phyloP scores from a whole-genome alignment of 2,888 invertebrate species.

The Habroteleia sp. region DNA sequence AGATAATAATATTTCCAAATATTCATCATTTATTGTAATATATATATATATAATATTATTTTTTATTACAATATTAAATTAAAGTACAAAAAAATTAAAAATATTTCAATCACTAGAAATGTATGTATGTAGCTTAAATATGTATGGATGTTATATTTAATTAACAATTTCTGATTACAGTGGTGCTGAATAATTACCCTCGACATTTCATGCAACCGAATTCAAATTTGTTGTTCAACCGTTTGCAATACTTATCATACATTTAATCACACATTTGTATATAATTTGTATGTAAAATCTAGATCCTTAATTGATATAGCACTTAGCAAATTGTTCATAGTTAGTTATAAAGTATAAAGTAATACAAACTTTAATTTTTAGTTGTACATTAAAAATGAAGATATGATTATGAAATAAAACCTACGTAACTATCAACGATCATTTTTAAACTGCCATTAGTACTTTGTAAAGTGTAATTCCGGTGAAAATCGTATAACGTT shows the following conservation, averaged over 20 bases:
- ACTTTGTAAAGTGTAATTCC: too few species aligned
- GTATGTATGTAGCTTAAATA: constrained; percentile 34
- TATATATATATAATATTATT: too few species aligned
- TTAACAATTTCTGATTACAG: constrained; percentile 29
- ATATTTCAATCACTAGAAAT: constrained; percentile 33
- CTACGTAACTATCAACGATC: too few species aligned
- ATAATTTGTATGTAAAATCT: constrained; percentile 49
- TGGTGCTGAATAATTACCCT: constrained; percentile 33
- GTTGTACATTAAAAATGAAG: too few species aligned
- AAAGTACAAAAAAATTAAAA: constrained; percentile 29
- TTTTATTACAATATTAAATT: too few species aligned
- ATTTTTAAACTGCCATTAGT: too few species aligned
- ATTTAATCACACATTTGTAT: constrained; percentile 45
- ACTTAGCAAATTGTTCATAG: constrained; percentile 30
- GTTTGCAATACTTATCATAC: constrained; percentile 30
- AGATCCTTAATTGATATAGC: constrained; percentile 16
- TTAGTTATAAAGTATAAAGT: neutral
- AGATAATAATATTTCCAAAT: neutral
- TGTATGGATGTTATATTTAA: constrained; percentile 22
- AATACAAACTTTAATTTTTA: too few species aligned
- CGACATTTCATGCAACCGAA: constrained; percentile 20
- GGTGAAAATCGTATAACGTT: too few species aligned
- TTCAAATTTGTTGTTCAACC: constrained; percentile 29
- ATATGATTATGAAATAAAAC: too few species aligned
- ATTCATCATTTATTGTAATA: too few species aligned